These are phyloP conservation scores for Cryptomyrus ogoouensis DNA, from an alignment of 2,113 vertebrate genomes.

Conservation along the genomic window DNA sequence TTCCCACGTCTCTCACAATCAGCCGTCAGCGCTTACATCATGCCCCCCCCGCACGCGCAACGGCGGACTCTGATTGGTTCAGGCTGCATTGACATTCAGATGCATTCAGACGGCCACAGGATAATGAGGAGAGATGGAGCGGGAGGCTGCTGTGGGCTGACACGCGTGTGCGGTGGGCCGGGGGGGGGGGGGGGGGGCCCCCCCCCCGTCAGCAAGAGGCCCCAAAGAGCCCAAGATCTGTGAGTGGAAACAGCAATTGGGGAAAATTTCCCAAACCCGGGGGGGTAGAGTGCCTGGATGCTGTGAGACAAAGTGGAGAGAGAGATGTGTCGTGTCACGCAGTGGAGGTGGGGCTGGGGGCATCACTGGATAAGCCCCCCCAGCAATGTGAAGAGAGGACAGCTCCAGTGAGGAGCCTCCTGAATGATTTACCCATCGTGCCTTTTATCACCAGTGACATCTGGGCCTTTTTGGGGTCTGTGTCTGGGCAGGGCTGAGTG, in stretches of 20 bases:
- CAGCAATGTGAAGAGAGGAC: neutral
- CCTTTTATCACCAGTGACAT: neutral
- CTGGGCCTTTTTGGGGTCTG: neutral
- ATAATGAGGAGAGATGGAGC: neutral
- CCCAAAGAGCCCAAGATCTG: neutral
- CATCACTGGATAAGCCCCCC: neutral
- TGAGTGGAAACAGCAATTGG: neutral
- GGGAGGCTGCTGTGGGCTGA: neutral
- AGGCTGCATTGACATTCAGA: neutral
- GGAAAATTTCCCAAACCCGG: neutral
- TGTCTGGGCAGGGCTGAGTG: neutral
- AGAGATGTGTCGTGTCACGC: neutral
- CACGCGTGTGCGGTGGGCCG: neutral
- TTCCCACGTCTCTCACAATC: neutral
- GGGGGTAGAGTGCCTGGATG: neutral
- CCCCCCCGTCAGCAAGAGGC: neutral
- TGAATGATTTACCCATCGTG: neutral
- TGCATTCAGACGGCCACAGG: neutral
- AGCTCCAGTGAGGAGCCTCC: neutral
- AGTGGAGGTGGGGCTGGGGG: neutral
- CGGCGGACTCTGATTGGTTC: neutral
- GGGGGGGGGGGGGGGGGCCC: no score
- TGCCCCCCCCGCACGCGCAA: neutral
- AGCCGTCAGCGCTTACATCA: neutral
- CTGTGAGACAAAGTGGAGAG: neutral